phyloP scores from a whole-genome alignment of 2,113 vertebrate species.

The Callipepla californica region DNA sequence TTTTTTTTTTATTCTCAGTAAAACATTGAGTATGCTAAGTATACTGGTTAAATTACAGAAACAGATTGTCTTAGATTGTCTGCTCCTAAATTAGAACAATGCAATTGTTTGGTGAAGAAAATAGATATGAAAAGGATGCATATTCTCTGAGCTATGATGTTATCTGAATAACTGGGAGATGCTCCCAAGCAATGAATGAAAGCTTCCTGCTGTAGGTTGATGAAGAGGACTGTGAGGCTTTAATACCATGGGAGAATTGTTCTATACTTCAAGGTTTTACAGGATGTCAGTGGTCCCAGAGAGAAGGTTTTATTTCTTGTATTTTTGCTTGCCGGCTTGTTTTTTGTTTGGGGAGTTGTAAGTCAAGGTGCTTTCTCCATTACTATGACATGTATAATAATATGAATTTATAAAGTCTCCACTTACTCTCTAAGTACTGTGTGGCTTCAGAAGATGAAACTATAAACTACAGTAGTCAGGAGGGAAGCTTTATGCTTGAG shows the following conservation, averaged over 20 bases:
- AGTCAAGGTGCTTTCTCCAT: background rate
- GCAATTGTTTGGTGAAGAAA: background rate
- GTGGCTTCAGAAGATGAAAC: background rate
- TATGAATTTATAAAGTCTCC: background rate
- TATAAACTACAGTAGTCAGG: background rate
- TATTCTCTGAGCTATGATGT: background rate
- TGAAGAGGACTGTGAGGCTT: background rate
- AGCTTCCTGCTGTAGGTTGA: background rate
- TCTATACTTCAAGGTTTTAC: background rate
- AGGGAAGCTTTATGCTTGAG: background rate
- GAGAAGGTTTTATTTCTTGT: background rate
- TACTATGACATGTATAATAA: background rate
- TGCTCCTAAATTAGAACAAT: background rate
- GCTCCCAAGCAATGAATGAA: background rate
- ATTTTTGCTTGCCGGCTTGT: background rate
- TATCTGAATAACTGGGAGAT: background rate
- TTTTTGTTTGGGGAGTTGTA: background rate
- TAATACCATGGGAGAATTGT: background rate
- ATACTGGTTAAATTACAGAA: background rate
- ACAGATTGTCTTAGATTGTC: background rate
- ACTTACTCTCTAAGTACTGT: background rate
- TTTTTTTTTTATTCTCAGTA: background rate
- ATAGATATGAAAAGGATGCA: background rate
- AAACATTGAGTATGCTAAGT: background rate
- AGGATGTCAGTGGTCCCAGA: rapidly evolving